phyloP scores from a whole-genome alignment of 1,140 invertebrate genomes.

The Ceratina calcarata region DNA sequence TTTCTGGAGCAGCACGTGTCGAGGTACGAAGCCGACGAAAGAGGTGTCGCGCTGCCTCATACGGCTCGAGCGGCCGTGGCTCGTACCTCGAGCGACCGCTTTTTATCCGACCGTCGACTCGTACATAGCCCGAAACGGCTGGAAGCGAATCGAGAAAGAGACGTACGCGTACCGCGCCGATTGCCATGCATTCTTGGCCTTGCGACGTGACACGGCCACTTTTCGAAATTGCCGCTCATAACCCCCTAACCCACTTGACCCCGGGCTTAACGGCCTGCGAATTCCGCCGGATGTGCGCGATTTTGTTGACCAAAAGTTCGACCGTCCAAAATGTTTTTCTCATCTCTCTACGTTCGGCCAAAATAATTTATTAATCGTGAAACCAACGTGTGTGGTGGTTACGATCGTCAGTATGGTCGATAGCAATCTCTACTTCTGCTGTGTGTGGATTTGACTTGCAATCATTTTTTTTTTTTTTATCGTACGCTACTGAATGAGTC shows the following conservation, averaged over 20 bases:
- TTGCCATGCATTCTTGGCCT: slow-evolving; percentile 43
- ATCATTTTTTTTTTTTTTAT: background rate
- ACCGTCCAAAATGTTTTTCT: background rate
- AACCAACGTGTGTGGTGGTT: background rate
- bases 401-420: background rate
- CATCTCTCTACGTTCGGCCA: background rate
- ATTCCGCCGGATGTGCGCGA: background rate
- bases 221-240: slow-evolving; percentile 52
- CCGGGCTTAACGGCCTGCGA: slow-evolving; percentile 37
- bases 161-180: slow-evolving; percentile 35
- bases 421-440: no score
- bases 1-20: slow-evolving; percentile 61
- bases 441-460: background rate
- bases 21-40: slow-evolving; percentile 42
- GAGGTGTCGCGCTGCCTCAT: slow-evolving; percentile 59
- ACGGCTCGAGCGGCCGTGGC: slow-evolving; percentile 40
- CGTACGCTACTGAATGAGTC: slow-evolving; percentile 22
- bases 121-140: slow-evolving; percentile 53
- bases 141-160: slow-evolving; percentile 55
- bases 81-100: slow-evolving; percentile 48
- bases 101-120: slow-evolving; percentile 34
- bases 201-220: slow-evolving; percentile 46
- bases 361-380: background rate
- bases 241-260: slow-evolving; percentile 58
- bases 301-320: background rate